These are phyloP conservation scores for Saturnia japonica DNA, from an alignment of 2,888 invertebrate species.

Conservation along the genomic window DNA sequence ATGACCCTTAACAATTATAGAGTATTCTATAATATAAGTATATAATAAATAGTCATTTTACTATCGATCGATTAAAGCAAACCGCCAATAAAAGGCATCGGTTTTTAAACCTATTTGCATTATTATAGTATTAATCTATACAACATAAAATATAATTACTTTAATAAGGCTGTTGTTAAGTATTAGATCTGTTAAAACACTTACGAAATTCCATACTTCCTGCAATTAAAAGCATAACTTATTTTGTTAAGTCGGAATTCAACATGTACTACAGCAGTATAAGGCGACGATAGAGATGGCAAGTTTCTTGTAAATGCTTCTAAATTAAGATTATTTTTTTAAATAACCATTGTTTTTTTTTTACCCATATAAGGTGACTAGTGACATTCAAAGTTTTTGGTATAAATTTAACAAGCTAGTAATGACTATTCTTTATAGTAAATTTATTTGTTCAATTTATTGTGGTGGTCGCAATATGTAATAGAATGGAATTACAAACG, in stretches of 20 bases:
- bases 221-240: neutral
- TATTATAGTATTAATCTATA: neutral
- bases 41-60: no score
- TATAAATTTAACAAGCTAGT: conserved; percentile 2
- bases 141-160: neutral
- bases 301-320: conserved; percentile 17
- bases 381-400: conserved; percentile 19
- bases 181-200: neutral
- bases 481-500: neutral
- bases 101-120: neutral
- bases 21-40: no score
- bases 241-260: neutral
- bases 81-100: neutral
- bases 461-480: neutral
- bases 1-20: neutral
- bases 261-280: neutral
- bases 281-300: neutral
- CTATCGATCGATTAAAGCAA: neutral
- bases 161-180: neutral
- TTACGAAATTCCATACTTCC: neutral
- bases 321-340: neutral
- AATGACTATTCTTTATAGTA: neutral
- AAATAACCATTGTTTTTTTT: conserved; percentile 7
- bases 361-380: conserved; percentile 25
- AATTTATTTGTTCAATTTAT: neutral